phyloP scores from a whole-genome alignment of 1,140 invertebrate species.

The Drosophila chauvacae region DNA sequence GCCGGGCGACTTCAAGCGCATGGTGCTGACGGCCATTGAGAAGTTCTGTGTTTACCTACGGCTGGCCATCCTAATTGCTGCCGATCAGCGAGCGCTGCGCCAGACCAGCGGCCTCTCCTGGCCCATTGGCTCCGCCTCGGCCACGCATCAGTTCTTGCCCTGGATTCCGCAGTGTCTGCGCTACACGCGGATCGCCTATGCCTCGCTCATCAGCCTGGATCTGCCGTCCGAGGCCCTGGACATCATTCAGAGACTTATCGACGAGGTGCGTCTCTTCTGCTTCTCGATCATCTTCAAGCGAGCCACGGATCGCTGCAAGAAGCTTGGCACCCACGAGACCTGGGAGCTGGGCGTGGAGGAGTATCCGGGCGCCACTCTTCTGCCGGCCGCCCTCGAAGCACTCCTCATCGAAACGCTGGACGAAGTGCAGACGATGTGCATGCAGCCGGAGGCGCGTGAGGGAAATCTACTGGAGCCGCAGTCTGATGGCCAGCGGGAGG shows the following conservation, averaged over 20 bases:
- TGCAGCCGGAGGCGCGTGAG: conserved; percentile 90
- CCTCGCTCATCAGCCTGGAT: conserved; percentile 90
- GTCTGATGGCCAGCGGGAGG: conserved; percentile 87
- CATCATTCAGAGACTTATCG: conserved; percentile 92
- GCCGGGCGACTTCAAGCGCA: conserved; percentile 85
- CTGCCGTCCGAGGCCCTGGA: conserved; percentile 92
- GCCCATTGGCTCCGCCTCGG: conserved; percentile 84
- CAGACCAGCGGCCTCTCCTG: conserved; percentile 84
- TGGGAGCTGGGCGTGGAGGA: conserved; percentile 94
- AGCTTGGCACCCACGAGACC: conserved; percentile 92
- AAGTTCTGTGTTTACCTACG: conserved; percentile 88
- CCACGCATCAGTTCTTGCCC: conserved; percentile 86
- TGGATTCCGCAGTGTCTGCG: conserved; percentile 93
- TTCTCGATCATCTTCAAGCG: conserved; percentile 94
- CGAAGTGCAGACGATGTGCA: conserved; percentile 93
- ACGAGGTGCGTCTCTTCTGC: conserved; percentile 95
- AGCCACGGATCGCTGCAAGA: conserved; percentile 91
- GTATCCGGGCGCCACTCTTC: conserved; percentile 82
- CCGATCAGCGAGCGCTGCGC: conserved; percentile 83
- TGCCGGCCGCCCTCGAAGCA: conserved; percentile 94
- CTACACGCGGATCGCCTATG: conserved; percentile 89
- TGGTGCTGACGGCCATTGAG: conserved; percentile 89
- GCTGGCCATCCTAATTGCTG: conserved; percentile 87
- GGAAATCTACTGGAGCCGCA: conserved; percentile 87
- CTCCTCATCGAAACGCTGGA: conserved; percentile 93